Conservation (phyloP, 2,797 vertebrate genomes). For the Argentina silus region DNA sequence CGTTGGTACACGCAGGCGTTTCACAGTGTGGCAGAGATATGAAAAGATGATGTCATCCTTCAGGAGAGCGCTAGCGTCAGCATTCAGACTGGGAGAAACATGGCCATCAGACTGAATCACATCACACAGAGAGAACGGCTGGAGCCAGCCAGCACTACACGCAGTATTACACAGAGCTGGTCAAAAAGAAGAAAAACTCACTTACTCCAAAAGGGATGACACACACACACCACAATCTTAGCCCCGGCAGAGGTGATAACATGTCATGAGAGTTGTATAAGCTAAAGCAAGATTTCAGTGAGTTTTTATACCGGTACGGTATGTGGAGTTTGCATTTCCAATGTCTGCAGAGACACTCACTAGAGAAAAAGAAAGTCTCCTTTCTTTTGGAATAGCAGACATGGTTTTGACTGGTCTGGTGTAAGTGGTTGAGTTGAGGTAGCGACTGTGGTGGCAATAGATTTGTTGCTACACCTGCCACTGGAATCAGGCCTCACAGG, state of each 20-base stretch:
- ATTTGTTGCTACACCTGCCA: constrained; percentile 30
- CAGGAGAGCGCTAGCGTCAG: neutral
- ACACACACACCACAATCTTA: neutral
- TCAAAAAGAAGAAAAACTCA: neutral
- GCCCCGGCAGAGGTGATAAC: too few relatives aligned
- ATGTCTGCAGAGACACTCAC: too few relatives aligned
- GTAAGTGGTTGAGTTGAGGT: neutral
- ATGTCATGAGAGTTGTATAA: too few relatives aligned
- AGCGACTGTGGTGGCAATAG: neutral
- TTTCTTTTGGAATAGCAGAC: too few relatives aligned
- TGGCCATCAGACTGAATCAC: neutral
- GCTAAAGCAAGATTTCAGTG: too few relatives aligned
- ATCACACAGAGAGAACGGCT: neutral
- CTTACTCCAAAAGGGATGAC: neutral
- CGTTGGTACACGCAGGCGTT: too few relatives aligned
- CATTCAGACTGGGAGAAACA: neutral
- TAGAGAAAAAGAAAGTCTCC: too few relatives aligned
- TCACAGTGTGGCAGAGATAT: neutral
- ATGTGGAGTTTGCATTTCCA: too few relatives aligned
- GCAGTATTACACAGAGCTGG: too few relatives aligned
- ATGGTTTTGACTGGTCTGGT: too few relatives aligned
- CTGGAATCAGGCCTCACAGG: constrained; percentile 39
- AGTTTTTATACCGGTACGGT: too few relatives aligned
- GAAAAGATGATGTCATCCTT: neutral
- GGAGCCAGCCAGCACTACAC: too few relatives aligned